phyloP scores from a whole-genome alignment of 2,113 vertebrate species.

The Picathartes gymnocephalus region DNA sequence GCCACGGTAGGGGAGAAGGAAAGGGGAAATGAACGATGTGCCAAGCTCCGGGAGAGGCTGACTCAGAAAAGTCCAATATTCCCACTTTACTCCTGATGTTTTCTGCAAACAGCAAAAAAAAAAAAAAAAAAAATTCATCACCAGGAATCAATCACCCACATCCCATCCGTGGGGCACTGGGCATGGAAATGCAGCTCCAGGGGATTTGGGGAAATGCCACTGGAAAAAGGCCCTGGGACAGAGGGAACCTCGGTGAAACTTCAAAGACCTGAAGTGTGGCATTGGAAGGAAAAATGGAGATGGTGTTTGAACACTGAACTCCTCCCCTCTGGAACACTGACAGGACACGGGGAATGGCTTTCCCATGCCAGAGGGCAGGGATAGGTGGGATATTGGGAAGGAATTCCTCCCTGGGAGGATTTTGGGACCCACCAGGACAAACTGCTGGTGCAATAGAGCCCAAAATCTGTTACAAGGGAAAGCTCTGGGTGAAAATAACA shows the following conservation, averaged over 20 bases:
- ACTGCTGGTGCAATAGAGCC: no score
- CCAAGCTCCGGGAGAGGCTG: not conserved
- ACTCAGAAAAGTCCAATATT: constrained; percentile 22
- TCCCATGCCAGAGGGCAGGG: not conserved
- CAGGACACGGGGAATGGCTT: not conserved
- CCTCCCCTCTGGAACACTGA: fast-evolving
- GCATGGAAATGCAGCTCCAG: fast-evolving
- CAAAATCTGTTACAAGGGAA: no score
- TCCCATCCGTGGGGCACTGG: not conserved
- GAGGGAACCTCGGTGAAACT: not conserved
- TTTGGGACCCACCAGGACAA: no score
- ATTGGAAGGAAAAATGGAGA: not conserved
- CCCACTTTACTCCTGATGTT: constrained; percentile 16
- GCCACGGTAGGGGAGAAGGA: constrained; percentile 48
- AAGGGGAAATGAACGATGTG: constrained; percentile 9
- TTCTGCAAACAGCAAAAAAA: constrained; percentile 12
- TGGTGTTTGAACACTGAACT: not conserved
- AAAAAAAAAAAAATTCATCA: not conserved
- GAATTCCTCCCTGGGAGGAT: fast-evolving
- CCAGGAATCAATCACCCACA: not conserved
- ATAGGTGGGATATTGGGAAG: not conserved
- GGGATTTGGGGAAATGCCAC: not conserved
- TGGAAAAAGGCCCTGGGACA: not conserved
- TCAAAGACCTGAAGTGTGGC: fast-evolving
- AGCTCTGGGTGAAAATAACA: no score